These are phyloP conservation scores for Myiozetetes cayanensis DNA, from an alignment of 2,113 vertebrate species.

Conservation along the genomic window DNA sequence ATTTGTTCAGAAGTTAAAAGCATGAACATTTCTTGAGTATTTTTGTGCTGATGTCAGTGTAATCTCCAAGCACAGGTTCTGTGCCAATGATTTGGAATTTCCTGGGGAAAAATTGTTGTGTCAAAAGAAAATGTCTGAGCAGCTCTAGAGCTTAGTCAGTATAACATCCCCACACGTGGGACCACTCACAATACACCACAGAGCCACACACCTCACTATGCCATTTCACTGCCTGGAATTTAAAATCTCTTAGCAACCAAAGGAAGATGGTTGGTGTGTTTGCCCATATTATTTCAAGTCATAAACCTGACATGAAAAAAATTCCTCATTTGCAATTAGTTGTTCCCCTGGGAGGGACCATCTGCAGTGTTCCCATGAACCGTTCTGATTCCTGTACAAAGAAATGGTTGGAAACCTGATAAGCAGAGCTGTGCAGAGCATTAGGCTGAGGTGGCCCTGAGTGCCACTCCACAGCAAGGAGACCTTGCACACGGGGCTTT, in stretches of 20 bases:
- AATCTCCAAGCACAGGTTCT: background rate
- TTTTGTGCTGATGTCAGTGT: background rate
- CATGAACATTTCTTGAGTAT: background rate
- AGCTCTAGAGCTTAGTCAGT: background rate
- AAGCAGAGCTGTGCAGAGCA: background rate
- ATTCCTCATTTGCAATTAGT: background rate
- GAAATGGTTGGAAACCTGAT: background rate
- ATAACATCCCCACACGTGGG: background rate
- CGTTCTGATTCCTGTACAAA: background rate
- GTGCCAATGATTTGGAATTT: background rate
- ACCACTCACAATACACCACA: background rate
- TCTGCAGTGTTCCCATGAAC: background rate
- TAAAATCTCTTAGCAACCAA: background rate
- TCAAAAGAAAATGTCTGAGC: background rate
- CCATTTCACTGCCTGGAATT: background rate
- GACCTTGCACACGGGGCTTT: background rate
- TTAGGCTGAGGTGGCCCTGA: background rate
- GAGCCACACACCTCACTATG: background rate
- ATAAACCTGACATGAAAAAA: conserved; percentile 19
- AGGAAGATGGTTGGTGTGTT: background rate
- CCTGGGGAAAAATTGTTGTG: background rate
- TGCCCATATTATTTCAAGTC: conserved; percentile 9
- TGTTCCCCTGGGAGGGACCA: background rate
- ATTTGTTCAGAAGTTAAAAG: background rate
- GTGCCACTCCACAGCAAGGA: background rate